Percentiles rank a stretch among this genome's conserved stretches.
Evolutionary conservation across 2,113 vertebrate genomes (phyloP).

Genomic region (Microcebus jonahi): DNA sequence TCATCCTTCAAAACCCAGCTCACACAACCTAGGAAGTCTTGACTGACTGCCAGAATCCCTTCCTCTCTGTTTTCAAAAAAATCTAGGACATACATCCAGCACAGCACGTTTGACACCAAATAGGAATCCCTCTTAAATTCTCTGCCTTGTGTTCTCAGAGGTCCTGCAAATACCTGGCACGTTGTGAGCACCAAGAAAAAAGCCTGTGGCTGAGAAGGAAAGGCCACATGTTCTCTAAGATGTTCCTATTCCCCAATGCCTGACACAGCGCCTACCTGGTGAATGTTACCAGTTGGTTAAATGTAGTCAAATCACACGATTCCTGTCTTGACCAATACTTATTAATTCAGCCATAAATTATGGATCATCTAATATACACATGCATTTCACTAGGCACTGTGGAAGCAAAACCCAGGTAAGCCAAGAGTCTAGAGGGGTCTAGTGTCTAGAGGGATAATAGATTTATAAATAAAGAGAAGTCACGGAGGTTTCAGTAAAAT

Average conservation of each 20-base stretch:
- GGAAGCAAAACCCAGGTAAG: background rate
- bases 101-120: background rate
- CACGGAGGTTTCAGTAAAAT: background rate
- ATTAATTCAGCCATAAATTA: background rate
- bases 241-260: background rate
- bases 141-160: background rate
- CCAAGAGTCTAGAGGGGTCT: background rate
- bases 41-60: background rate
- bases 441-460: background rate
- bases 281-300: background rate
- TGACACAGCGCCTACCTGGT: background rate
- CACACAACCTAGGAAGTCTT: background rate
- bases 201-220: background rate
- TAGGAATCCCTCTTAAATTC: background rate
- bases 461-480: background rate
- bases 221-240: background rate
- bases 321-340: background rate
- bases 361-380: background rate
- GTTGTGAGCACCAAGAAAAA: background rate
- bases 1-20: background rate
- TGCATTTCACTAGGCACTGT: background rate
- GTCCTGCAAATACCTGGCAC: background rate
- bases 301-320: background rate
- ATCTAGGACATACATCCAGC: background rate
- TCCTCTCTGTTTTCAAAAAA: background rate